Base-by-base conservation (phyloP, 2,888 invertebrate species). In the Helicoverpa assulta region DNA sequence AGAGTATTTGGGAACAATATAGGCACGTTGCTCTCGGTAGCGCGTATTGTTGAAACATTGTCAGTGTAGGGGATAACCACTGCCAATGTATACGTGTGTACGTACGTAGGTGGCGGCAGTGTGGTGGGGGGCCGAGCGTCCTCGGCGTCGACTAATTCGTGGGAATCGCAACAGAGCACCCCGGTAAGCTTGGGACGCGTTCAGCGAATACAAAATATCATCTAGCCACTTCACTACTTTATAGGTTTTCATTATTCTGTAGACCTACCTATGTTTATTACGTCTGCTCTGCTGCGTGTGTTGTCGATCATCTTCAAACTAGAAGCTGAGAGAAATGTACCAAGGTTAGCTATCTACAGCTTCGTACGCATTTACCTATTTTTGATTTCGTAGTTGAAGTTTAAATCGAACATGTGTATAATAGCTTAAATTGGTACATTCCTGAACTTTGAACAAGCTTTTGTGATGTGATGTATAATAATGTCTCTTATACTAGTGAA, bases 201-300 rank as follows among this genome's bases (percentile, higher is more conserved):
- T 85, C 88, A 86, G 89, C 90, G 92, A 89, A 82, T 89, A 87
- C 85, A 85, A 80, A 84, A 72, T 84, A 90, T 90, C 92, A 92
- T 92, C 85, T 91, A 91, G 88, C 88, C 92, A 93, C 90, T 91
- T 90, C 92, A 92, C 91, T 89, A 88, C 89, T 89, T 90, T 93
- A 90, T 93, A 92, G 93, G 92, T 93, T 94, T 92, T 89, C 92
- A 94, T 94, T 94, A 91, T 91, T 94, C 92, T 89, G 94, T 95
- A 95, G 94, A 93, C 85, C 87, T 91, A 91, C 88, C 88, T 93
- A 88, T 91, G 88, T 92, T 89, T 90, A 93, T 91, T 92, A 88
- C 94, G 94, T 94, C 94, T 95, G 93, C 93, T 94, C 95, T 92
- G 94, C 94, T 95, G 95, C 95, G 95, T 95, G 93, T 95, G 93